phyloP scores from a whole-genome alignment of 2,113 vertebrate genomes.

The Alethe castanea region DNA sequence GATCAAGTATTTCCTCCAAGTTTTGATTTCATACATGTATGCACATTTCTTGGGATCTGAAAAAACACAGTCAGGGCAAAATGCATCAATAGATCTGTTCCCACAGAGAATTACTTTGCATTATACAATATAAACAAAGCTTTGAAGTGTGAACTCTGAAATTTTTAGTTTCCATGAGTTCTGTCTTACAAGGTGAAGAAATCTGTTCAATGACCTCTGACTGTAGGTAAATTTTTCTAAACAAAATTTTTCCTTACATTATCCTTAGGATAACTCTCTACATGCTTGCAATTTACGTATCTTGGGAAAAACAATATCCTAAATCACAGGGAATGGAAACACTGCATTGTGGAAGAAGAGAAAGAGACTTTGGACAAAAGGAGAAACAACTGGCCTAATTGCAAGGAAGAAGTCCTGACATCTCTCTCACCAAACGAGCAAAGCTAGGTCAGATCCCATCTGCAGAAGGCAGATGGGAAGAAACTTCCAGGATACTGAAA shows the following conservation, averaged over 20 bases:
- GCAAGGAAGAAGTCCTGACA: neutral
- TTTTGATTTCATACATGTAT: neutral
- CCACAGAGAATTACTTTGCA: neutral
- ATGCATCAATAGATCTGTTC: neutral
- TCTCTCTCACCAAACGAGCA: neutral
- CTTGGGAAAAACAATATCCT: neutral
- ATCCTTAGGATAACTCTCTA: neutral
- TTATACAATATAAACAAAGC: neutral
- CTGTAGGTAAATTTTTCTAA: neutral
- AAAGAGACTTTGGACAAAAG: neutral
- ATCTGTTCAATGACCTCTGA: neutral
- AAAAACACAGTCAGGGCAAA: neutral
- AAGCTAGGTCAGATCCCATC: neutral
- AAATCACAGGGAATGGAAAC: neutral
- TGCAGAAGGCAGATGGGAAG: neutral
- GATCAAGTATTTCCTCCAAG: neutral
- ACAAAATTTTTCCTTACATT: neutral
- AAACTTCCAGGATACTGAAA: neutral
- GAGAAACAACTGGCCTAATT: neutral
- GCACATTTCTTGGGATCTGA: neutral
- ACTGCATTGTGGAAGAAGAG: neutral
- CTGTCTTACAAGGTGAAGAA: neutral
- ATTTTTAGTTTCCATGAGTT: neutral
- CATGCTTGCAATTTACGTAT: neutral
- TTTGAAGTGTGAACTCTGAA: neutral